Conservation (phyloP, 2,797 vertebrate species). For the Microctenopoma lineatum region DNA sequence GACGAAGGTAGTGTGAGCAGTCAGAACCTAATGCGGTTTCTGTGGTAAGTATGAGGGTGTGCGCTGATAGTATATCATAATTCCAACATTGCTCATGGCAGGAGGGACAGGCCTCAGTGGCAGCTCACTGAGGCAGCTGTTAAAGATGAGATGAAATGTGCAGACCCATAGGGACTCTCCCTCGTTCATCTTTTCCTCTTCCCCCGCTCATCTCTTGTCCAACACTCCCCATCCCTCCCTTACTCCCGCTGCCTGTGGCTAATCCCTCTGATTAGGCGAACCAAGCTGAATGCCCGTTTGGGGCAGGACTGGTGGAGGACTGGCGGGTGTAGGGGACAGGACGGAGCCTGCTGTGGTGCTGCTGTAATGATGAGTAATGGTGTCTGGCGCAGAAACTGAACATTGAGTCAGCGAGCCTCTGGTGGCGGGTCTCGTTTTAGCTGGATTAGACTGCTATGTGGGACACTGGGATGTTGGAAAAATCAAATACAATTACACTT, state of each 20-base stretch:
- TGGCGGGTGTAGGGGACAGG: constrained; percentile 44
- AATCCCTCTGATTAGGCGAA: constrained; percentile 79
- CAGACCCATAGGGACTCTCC: constrained; percentile 41
- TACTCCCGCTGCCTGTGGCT: constrained; percentile 47
- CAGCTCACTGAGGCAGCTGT: constrained; percentile 57
- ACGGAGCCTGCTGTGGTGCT: constrained; percentile 26
- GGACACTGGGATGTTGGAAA: constrained; percentile 10
- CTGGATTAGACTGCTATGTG: constrained; percentile 17
- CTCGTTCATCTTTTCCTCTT: constrained; percentile 39
- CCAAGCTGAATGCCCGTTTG: constrained; percentile 62
- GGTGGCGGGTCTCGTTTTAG: constrained; percentile 44
- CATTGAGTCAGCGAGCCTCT: constrained; percentile 22
- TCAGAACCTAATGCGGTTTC: constrained; percentile 21
- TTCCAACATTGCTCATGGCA: constrained; percentile 42
- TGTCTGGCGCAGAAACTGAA: constrained; percentile 39
- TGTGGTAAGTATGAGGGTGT: constrained; percentile 36
- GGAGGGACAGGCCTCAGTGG: constrained; percentile 40
- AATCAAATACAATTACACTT: constrained; percentile 4
- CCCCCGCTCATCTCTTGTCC: constrained; percentile 27
- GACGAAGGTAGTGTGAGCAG: constrained; percentile 14
- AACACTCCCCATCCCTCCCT: constrained; percentile 18
- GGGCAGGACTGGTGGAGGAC: constrained; percentile 54
- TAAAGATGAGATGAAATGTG: constrained; percentile 66
- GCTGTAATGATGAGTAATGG: constrained; percentile 70
- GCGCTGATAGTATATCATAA: constrained; percentile 46